Conservation (phyloP, 2,113 vertebrate genomes). For the Dromaius novaehollandiae region DNA sequence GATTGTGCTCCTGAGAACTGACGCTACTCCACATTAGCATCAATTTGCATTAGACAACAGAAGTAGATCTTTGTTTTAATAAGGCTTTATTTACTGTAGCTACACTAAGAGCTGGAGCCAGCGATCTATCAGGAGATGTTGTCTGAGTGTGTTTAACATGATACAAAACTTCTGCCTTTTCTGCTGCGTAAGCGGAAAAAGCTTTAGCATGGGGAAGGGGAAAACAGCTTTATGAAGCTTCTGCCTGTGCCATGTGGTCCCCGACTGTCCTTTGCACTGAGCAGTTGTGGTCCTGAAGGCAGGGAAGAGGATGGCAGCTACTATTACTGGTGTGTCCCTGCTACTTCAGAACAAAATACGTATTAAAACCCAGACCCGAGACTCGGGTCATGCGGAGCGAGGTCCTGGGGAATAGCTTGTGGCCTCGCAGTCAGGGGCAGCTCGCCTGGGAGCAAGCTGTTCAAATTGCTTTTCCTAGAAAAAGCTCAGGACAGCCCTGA, state of each 20-base stretch:
- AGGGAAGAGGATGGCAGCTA: neutral
- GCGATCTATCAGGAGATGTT: neutral
- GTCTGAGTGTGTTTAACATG: neutral
- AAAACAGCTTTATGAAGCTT: neutral
- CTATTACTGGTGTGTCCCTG: neutral
- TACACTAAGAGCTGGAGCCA: neutral
- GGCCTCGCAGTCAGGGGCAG: neutral
- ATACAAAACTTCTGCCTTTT: neutral
- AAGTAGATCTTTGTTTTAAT: neutral
- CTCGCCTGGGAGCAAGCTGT: neutral
- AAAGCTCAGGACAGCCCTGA: neutral
- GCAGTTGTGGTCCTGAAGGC: fast-evolving
- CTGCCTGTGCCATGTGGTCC: neutral
- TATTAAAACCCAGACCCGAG: neutral
- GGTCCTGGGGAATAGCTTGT: no score
- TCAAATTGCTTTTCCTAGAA: neutral
- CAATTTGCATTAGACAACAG: neutral
- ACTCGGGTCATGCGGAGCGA: neutral
- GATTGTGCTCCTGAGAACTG: neutral
- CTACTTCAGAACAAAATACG: neutral
- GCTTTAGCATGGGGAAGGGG: neutral
- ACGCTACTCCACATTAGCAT: neutral
- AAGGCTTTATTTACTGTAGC: neutral
- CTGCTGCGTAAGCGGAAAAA: neutral
- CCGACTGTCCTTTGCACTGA: neutral